Base-by-base conservation (phyloP, 2,113 vertebrate genomes). In the Anthoscopus minutus region DNA sequence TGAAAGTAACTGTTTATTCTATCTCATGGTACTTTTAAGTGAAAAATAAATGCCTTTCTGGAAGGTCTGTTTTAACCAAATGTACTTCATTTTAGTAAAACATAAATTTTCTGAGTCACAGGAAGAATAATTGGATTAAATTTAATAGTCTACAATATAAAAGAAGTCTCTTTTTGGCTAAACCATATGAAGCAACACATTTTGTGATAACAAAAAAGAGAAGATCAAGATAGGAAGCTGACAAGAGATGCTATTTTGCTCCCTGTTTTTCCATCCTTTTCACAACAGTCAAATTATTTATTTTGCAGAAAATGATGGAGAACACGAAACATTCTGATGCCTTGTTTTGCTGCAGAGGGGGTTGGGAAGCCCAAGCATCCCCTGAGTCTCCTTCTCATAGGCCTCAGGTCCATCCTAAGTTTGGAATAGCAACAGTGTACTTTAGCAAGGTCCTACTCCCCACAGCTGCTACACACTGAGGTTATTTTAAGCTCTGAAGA, bases 401-500 rank as follows among this genome's bases (percentile, higher is more conserved):
- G 40, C 62, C 57, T 92, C 0, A 0, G 14, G 21, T 92, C 30
- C 31, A 19, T 9, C 60, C 50, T 30, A 25, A 65, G 50, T 0
- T 1, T 77, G 56, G 42, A 90, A 70, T n/a, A 13, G 58, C 58
- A 86, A 67, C 38, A 86, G 0, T 58, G 42, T 56, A 37, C 42
- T 56, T 58, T 4, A 78, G 48, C 5, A 11, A 84, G 72, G 90
- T 77, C 61, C 51, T 35, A 3, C 45, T 73, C 66, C 51, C 35
- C 69, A 58, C 56, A 86, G 86, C 72, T 92, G 87, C 71, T 88
- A 20, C 17, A 37, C 47, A 35, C 25, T 50, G 71, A 1, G 3
- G 51, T 78, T 92, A 90, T 95, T 96, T 93, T 81, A 86, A 86
- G 72, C 44, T 88, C 67, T 66, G 22, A 92, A 81, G 72, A 74